Evolutionary conservation across 2,888 invertebrate genomes (phyloP).

Genomic region (Herminia tarsipennalis): DNA sequence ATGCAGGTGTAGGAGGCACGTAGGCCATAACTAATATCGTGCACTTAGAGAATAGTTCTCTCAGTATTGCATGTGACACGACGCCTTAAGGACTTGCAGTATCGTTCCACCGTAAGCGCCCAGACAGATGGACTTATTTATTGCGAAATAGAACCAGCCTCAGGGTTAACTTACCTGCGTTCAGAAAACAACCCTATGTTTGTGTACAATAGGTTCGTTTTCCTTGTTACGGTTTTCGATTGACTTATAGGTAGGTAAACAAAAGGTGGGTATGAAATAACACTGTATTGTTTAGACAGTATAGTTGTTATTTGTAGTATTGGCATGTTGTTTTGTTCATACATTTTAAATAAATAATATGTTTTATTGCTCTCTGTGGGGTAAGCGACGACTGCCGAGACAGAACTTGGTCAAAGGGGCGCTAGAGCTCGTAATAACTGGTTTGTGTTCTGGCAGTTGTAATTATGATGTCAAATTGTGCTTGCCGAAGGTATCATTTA

Average conservation of each 20-base stretch:
- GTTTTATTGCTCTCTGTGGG: not conserved
- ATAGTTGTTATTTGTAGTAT: constrained; percentile 22
- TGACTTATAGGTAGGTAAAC: constrained; percentile 20
- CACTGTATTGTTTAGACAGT: constrained; percentile 31
- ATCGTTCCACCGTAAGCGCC: constrained; percentile 22
- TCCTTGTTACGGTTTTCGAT: not conserved
- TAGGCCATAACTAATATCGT: constrained; percentile 12
- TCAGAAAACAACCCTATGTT: constrained; percentile 8
- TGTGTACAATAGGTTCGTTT: constrained; percentile 3
- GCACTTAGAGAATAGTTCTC: constrained; percentile 18
- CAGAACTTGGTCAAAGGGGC: too few relatives aligned
- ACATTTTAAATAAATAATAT: constrained; percentile 1
- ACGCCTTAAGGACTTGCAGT: constrained; percentile 36
- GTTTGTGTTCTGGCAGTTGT: too few relatives aligned
- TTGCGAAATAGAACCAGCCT: constrained; percentile 29
- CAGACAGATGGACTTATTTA: constrained; percentile 42
- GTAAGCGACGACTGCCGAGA: too few relatives aligned
- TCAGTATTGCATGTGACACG: constrained; percentile 40
- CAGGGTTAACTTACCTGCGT: not conserved
- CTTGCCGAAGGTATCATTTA: too few relatives aligned
- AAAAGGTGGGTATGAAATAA: constrained; percentile 34
- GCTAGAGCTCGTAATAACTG: too few relatives aligned
- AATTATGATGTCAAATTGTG: too few relatives aligned
- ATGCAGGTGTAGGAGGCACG: constrained; percentile 5
- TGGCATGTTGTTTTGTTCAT: constrained; percentile 10